Conservation (phyloP, 2,797 vertebrate genomes). For the Etheostoma perlongum region DNA sequence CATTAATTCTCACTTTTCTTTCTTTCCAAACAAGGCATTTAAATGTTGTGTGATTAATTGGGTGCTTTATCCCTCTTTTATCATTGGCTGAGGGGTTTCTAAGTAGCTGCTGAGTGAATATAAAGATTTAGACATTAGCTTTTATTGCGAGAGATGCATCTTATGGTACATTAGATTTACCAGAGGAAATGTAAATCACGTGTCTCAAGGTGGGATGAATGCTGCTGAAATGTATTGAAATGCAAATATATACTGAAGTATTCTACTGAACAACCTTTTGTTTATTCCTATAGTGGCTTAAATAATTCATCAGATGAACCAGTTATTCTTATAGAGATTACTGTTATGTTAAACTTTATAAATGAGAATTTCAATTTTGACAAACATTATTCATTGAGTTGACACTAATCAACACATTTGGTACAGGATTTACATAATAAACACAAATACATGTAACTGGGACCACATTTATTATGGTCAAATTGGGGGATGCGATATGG, state of each 20-base stretch:
- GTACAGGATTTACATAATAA: background rate
- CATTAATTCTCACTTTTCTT: background rate
- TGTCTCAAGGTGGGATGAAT: background rate
- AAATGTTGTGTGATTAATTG: conserved; percentile 11
- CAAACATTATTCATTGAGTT: background rate
- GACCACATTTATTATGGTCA: too few relatives aligned
- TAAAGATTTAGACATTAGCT: conserved; percentile 22
- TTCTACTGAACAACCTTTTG: background rate
- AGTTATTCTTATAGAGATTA: background rate
- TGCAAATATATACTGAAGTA: conserved; percentile 4
- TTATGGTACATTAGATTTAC: conserved; percentile 7
- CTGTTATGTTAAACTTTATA: background rate
- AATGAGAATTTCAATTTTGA: background rate
- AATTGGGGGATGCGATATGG: background rate
- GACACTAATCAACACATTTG: background rate
- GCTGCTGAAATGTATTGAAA: background rate
- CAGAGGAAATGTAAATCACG: background rate
- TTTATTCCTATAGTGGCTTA: background rate
- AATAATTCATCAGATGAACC: background rate
- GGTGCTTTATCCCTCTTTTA: background rate
- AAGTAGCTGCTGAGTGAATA: conserved; percentile 2
- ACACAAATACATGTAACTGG: background rate
- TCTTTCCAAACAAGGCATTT: background rate
- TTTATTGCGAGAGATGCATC: conserved; percentile 11
- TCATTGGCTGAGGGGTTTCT: background rate